These are phyloP conservation scores for Andrena hattorfiana DNA, from an alignment of 2,888 invertebrate species.

Conservation along the genomic window DNA sequence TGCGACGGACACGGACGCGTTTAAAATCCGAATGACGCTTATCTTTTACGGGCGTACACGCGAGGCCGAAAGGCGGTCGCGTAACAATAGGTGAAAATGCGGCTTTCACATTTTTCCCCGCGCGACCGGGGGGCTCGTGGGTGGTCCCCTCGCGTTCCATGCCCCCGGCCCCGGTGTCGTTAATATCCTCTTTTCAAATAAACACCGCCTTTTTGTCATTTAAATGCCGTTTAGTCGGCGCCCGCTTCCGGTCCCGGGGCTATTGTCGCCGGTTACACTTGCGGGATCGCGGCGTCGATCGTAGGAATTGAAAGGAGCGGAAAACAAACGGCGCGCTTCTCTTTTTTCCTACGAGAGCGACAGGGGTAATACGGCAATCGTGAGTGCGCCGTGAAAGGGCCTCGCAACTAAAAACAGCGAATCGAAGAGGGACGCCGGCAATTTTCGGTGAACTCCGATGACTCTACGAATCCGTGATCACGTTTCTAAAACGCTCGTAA, in stretches of 20 bases:
- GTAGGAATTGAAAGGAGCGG: slow-evolving; percentile 11
- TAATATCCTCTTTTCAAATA: slow-evolving; percentile 58
- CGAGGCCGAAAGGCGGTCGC: slow-evolving; percentile 50
- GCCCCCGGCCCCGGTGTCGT: slow-evolving; percentile 5
- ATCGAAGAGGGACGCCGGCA: background rate
- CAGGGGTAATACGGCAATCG: too few relatives aligned
- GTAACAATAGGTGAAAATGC: slow-evolving; percentile 64
- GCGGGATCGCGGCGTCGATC: slow-evolving; percentile 7
- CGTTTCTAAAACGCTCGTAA: background rate
- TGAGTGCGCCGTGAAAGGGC: background rate
- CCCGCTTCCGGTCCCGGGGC: slow-evolving; percentile 40
- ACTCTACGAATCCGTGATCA: background rate
- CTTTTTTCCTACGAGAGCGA: background rate
- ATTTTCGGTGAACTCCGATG: background rate
- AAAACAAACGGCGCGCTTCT: background rate
- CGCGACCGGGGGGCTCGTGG: background rate
- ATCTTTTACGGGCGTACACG: slow-evolving; percentile 18
- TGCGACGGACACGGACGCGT: slow-evolving; percentile 10
- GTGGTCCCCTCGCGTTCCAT: slow-evolving; percentile 13
- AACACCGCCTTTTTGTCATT: slow-evolving; percentile 56
- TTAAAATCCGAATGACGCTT: slow-evolving; percentile 47
- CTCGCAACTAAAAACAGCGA: background rate
- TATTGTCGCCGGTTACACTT: slow-evolving; percentile 40
- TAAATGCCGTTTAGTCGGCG: slow-evolving; percentile 53
- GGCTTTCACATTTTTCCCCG: slow-evolving; percentile 59